phyloP scores from a whole-genome alignment of 2,797 vertebrate genomes.

The Lutjanus campechanus region DNA sequence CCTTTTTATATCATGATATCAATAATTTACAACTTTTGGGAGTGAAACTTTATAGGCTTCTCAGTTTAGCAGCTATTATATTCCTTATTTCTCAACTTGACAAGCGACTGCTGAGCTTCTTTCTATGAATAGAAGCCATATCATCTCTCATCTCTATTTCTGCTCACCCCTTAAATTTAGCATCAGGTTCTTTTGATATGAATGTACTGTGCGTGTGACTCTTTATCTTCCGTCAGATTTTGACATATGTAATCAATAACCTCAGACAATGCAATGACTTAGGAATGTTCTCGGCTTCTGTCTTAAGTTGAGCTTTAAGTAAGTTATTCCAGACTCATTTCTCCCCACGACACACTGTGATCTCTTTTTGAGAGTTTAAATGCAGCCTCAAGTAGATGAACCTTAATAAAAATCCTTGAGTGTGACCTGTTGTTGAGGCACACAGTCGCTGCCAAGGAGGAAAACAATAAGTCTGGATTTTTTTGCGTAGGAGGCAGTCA shows the following conservation, averaged over 20 bases:
- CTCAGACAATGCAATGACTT: slow-evolving; percentile 43
- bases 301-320: slow-evolving; percentile 43
- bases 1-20: slow-evolving; percentile 54
- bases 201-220: slow-evolving; percentile 49
- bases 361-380: slow-evolving; percentile 29
- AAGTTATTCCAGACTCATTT: slow-evolving; percentile 31
- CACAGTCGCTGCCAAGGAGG: slow-evolving; percentile 26
- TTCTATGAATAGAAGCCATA: slow-evolving; percentile 72
- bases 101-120: slow-evolving; percentile 48
- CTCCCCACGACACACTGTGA: slow-evolving; percentile 9
- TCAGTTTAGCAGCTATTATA: slow-evolving; percentile 68
- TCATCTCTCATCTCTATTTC: slow-evolving; percentile 78
- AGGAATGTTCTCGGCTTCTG: slow-evolving; percentile 47
- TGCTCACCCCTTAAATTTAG: slow-evolving; percentile 72
- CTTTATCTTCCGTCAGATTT: slow-evolving; percentile 49
- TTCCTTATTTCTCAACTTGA: slow-evolving; percentile 70
- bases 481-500: slow-evolving; percentile 27
- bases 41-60: slow-evolving; percentile 54
- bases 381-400: slow-evolving; percentile 11
- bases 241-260: slow-evolving; percentile 71
- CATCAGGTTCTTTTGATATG: slow-evolving; percentile 60
- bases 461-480: slow-evolving; percentile 40
- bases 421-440: slow-evolving; percentile 50
- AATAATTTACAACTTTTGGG: slow-evolving; percentile 64
- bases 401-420: slow-evolving; percentile 37